These are phyloP conservation scores for Notolepis coatsorum DNA, from an alignment of 2,797 vertebrate genomes.

Conservation along the genomic window DNA sequence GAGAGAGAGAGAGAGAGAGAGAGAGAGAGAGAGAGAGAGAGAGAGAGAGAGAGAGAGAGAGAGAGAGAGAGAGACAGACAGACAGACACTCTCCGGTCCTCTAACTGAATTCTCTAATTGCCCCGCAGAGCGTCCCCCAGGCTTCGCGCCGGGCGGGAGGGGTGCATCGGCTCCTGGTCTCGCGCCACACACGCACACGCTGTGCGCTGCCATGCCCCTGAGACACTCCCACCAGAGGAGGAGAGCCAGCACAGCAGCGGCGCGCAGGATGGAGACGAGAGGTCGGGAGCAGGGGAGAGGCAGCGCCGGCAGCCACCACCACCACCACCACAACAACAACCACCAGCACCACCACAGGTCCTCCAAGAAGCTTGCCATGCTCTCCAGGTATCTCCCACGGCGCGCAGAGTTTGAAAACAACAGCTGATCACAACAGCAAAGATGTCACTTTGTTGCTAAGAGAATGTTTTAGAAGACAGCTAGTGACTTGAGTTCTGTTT, in stretches of 20 bases:
- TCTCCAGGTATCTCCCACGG: conserved; percentile 80
- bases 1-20: too few species aligned
- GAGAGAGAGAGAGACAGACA: not conserved
- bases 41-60: too few species aligned
- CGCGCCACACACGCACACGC: conserved; percentile 36
- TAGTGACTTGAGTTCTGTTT: too few species aligned
- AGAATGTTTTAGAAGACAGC: too few species aligned
- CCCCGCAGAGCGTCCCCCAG: conserved; percentile 77
- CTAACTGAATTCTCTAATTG: conserved; percentile 85
- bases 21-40: too few species aligned
- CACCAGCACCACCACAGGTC: conserved; percentile 73
- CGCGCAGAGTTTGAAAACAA: too few species aligned
- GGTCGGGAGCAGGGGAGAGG: conserved; percentile 46
- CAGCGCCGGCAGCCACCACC: conserved; percentile 22
- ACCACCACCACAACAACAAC: conserved; percentile 56
- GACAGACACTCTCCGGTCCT: not conserved
- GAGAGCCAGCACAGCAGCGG: conserved; percentile 59
- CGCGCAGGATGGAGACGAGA: conserved; percentile 86
- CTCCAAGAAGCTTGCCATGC: conserved; percentile 85
- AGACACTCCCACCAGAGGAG: conserved; percentile 73
- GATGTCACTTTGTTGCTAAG: too few species aligned
- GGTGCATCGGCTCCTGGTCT: conserved; percentile 61
- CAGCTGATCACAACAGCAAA: too few species aligned
- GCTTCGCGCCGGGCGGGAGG: conserved; percentile 65
- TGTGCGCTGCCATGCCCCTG: conserved; percentile 77